Percentiles rank a stretch among this genome's conserved stretches.
Conservation (phyloP, 2,797 vertebrate species). For the Benthosema pterotum region DNA sequence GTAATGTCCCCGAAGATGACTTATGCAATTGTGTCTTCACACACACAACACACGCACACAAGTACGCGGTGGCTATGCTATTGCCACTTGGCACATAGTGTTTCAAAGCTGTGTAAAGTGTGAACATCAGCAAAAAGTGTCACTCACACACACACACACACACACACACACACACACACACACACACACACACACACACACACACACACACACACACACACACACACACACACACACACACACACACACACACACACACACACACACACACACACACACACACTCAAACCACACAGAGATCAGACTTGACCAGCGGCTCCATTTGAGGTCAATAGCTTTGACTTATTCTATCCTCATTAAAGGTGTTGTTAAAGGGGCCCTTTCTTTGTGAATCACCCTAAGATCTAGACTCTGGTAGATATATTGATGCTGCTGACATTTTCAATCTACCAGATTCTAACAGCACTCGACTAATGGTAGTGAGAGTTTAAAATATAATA, state of each 20-base stretch:
- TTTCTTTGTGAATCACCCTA: constrained; percentile 30
- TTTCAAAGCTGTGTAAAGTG: constrained; percentile 57
- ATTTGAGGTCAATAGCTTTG: constrained; percentile 53
- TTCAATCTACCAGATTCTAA: too few relatives aligned
- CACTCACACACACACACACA: constrained; percentile 46
- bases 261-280: too few relatives aligned
- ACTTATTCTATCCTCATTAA: constrained; percentile 49
- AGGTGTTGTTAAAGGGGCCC: constrained; percentile 44
- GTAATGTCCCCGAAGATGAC: too few relatives aligned
- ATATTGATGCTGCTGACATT: too few relatives aligned
- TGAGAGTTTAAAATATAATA: too few relatives aligned
- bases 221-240: constrained; percentile 45
- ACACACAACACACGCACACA: background rate
- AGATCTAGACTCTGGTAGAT: too few relatives aligned
- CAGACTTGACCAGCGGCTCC: constrained; percentile 17
- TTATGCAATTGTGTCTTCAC: too few relatives aligned
- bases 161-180: constrained; percentile 41
- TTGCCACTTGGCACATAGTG: constrained; percentile 33
- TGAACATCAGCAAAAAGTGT: constrained; percentile 53
- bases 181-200: constrained; percentile 41
- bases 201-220: constrained; percentile 44
- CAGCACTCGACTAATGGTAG: too few relatives aligned
- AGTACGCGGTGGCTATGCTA: constrained; percentile 19
- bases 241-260: constrained; percentile 45
- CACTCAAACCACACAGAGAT: constrained; percentile 50